Conservation (phyloP, 2,888 invertebrate genomes). For the Mimumesa dahlbomi region DNA sequence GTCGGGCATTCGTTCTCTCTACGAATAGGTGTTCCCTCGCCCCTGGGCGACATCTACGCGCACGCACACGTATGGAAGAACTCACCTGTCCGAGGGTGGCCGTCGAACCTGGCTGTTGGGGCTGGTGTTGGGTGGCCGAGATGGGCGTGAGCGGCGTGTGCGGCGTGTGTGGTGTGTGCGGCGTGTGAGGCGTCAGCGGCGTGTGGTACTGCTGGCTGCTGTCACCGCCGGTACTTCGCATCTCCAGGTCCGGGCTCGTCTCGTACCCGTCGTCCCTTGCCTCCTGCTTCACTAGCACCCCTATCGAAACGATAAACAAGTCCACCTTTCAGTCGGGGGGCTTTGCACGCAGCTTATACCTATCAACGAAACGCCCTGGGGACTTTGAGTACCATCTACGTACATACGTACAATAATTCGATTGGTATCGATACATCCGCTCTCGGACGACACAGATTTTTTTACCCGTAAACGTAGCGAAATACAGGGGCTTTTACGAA, state of each 20-base stretch:
- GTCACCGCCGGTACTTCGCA: slow-evolving; percentile 80
- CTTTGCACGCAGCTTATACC: too few species aligned
- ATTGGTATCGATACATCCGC: too few species aligned
- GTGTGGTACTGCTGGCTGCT: slow-evolving; percentile 80
- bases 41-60: too few species aligned
- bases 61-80: too few species aligned
- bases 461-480: too few species aligned
- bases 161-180: slow-evolving; percentile 79
- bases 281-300: slow-evolving; percentile 83
- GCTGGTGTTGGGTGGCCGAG: slow-evolving; percentile 79
- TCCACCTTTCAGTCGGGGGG: too few species aligned
- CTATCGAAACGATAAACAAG: slow-evolving; percentile 62
- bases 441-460: too few species aligned
- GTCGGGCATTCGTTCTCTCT: too few species aligned
- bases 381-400: too few species aligned
- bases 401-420: too few species aligned
- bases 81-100: slow-evolving; percentile 78
- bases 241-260: slow-evolving; percentile 87
- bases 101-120: slow-evolving; percentile 78
- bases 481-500: too few species aligned
- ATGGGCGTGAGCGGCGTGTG: slow-evolving; percentile 79
- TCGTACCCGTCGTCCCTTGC: slow-evolving; percentile 95
- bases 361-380: too few species aligned
- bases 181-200: slow-evolving; percentile 79
- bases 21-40: neutral